Conservation (phyloP, 2,888 invertebrate genomes). For the Cotesia congregata region DNA sequence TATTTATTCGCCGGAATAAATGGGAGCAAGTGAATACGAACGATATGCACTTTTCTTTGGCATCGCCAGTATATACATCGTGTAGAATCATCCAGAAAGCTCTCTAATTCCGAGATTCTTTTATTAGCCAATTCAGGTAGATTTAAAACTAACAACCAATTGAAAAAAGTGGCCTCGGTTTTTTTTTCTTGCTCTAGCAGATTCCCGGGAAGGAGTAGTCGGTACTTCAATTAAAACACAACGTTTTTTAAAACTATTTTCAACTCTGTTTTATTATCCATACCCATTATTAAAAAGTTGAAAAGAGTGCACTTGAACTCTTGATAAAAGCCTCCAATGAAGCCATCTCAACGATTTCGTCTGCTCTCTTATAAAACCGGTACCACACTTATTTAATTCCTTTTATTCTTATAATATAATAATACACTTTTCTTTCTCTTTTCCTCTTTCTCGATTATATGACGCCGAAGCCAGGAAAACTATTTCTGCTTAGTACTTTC, state of each 20-base stretch:
- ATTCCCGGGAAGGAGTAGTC: background rate
- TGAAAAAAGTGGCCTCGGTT: conserved; percentile 3
- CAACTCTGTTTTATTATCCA: conserved; percentile 12
- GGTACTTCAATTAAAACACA: conserved; percentile 9
- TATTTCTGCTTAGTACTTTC: conserved; percentile 24
- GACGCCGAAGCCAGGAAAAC: background rate
- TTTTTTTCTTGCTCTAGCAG: background rate
- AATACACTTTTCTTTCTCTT: background rate
- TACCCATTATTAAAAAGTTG: conserved; percentile 19
- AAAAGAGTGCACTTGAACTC: conserved; percentile 3
- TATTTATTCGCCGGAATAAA: conserved; percentile 12
- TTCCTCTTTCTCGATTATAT: background rate
- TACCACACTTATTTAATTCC: conserved; percentile 17
- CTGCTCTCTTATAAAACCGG: conserved; percentile 19
- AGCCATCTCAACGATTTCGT: conserved; percentile 21
- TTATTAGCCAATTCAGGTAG: background rate
- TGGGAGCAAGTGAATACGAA: conserved; percentile 8
- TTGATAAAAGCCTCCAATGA: conserved; percentile 33
- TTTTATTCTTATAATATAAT: background rate
- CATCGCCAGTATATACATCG: background rate
- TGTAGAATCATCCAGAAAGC: background rate
- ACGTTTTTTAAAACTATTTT: conserved; percentile 6
- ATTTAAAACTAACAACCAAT: conserved; percentile 1
- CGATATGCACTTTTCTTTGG: background rate
- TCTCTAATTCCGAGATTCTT: background rate